Evolutionary conservation across 1,140 invertebrate species (phyloP).

Genomic region (Holotrichia oblita): DNA sequence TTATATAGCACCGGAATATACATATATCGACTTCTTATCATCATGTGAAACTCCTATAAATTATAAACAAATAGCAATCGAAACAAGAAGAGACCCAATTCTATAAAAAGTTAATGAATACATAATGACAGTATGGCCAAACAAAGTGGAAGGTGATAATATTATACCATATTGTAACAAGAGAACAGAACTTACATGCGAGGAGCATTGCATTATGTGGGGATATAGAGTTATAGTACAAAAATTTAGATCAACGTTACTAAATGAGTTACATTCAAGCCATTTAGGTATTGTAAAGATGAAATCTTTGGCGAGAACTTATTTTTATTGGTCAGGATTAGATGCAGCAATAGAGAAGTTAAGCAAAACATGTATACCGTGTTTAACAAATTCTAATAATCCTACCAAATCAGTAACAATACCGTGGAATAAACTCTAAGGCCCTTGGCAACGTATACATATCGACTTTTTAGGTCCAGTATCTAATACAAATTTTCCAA

Average conservation of each 20-base stretch:
- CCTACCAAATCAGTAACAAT: neutral
- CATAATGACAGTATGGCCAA: neutral
- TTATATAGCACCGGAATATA: too few relatives aligned
- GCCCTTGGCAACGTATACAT: neutral
- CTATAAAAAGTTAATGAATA: neutral
- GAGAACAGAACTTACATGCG: constrained; percentile 5
- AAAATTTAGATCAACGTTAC: neutral
- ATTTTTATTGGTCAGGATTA: neutral
- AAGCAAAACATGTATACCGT: neutral
- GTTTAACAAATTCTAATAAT: neutral
- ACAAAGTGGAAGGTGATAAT: neutral
- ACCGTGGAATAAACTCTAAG: neutral
- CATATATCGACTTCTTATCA: too few relatives aligned
- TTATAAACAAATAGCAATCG: neutral
- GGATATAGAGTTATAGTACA: neutral
- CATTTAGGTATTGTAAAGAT: neutral
- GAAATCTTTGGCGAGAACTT: neutral
- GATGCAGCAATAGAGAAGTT: neutral
- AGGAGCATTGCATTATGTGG: neutral
- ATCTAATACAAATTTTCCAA: neutral
- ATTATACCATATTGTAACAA: neutral
- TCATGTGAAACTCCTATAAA: neutral
- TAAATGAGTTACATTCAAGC: neutral
- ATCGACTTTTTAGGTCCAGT: neutral
- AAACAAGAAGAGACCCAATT: constrained; percentile 1